phyloP scores from a whole-genome alignment of 2,888 invertebrate species.

The Deroplatys truncata region DNA sequence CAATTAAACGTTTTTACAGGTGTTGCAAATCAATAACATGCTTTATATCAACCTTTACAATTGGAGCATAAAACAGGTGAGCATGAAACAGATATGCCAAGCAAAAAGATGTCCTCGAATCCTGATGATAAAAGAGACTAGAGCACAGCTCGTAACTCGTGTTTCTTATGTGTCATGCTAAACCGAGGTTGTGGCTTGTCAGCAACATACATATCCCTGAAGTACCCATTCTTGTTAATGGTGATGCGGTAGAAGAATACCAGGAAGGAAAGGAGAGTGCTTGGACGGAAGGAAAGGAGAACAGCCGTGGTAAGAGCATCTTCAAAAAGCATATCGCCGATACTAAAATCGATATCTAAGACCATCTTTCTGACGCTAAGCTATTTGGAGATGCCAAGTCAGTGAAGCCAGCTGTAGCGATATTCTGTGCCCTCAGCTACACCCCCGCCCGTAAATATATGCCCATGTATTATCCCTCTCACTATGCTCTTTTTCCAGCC shows the following conservation, averaged over 20 bases:
- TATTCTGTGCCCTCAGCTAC: neutral
- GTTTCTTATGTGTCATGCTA: too few relatives aligned
- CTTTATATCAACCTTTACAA: too few relatives aligned
- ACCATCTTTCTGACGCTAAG: neutral
- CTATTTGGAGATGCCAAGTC: neutral
- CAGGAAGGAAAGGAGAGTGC: neutral
- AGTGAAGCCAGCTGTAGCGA: neutral
- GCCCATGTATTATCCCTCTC: neutral
- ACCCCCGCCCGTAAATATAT: neutral
- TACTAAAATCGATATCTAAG: neutral
- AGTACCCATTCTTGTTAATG: neutral
- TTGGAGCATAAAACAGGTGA: too few relatives aligned
- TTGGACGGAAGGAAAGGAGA: neutral
- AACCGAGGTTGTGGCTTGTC: neutral
- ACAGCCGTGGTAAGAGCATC: neutral
- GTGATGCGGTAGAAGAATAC: neutral
- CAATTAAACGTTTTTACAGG: too few relatives aligned
- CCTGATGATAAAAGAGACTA: too few relatives aligned
- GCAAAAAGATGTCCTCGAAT: too few relatives aligned
- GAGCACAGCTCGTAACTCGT: too few relatives aligned
- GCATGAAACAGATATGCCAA: too few relatives aligned
- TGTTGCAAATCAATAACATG: too few relatives aligned
- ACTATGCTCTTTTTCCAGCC: too few relatives aligned
- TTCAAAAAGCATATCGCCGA: neutral
- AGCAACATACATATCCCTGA: neutral